Evolutionary conservation across 2,113 vertebrate species (phyloP).

Genomic region (Sitta europaea): DNA sequence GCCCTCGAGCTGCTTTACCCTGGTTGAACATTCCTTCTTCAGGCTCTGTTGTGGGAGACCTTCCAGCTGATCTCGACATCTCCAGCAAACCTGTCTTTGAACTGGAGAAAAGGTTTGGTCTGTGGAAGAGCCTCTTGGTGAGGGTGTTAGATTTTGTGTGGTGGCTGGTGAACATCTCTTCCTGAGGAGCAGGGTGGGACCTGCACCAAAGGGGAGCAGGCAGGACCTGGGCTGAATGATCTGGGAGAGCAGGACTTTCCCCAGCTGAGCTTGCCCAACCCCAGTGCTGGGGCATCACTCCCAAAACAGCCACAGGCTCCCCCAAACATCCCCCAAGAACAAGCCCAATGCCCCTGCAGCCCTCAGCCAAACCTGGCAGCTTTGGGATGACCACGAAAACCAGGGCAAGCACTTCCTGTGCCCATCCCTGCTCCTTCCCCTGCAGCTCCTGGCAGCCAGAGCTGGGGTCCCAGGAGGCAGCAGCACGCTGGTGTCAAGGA

Average conservation of each 20-base stretch:
- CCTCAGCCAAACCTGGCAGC: neutral
- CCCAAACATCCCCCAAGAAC: neutral
- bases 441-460: neutral
- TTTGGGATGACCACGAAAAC: neutral
- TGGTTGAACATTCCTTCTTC: neutral
- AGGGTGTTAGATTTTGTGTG: neutral
- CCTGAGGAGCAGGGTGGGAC: neutral
- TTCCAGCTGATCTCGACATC: neutral
- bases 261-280: neutral
- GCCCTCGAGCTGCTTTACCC: neutral
- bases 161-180: neutral
- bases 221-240: neutral
- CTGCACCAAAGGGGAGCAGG: neutral
- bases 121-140: fast-evolving
- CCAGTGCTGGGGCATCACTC: neutral
- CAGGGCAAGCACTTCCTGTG: neutral
- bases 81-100: neutral
- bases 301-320: neutral
- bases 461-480: neutral
- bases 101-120: neutral
- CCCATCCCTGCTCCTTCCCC: neutral
- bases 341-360: fast-evolving
- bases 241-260: neutral
- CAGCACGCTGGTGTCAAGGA: conserved; percentile 10
- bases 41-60: neutral